Percentiles rank a stretch among this genome's conserved stretches.
Evolutionary conservation across 2,797 vertebrate genomes (phyloP).

Genomic region (Vireo griseus): DNA sequence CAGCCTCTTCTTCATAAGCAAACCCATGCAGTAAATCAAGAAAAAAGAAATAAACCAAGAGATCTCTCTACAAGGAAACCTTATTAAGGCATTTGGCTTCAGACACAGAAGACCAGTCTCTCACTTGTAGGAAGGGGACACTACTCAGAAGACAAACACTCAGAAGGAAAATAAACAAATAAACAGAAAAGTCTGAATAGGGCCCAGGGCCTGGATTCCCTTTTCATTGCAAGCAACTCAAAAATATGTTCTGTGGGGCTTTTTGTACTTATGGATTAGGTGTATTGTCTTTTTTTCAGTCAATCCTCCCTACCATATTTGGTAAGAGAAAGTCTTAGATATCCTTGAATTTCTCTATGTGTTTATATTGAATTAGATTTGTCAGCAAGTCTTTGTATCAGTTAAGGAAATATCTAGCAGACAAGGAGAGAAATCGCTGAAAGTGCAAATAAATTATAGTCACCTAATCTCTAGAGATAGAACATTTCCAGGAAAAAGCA

Average conservation of each 20-base stretch:
- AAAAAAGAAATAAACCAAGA: background rate
- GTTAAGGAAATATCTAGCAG: background rate
- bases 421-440: background rate
- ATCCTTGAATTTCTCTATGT: background rate
- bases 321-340: background rate
- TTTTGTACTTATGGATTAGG: background rate
- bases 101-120: background rate
- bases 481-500: background rate
- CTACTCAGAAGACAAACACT: background rate
- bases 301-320: background rate
- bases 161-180: background rate
- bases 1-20: background rate
- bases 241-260: rapidly evolving
- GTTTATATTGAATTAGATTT: background rate
- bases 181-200: background rate
- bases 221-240: background rate
- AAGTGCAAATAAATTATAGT: background rate
- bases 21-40: background rate
- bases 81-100: background rate
- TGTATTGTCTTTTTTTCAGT: background rate
- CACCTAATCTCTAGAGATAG: background rate
- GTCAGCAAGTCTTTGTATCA: background rate
- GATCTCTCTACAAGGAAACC: background rate
- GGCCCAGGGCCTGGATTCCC: background rate
- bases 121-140: background rate